Conservation (phyloP, 2,797 vertebrate genomes). For the Sebastes wilsoni region DNA sequence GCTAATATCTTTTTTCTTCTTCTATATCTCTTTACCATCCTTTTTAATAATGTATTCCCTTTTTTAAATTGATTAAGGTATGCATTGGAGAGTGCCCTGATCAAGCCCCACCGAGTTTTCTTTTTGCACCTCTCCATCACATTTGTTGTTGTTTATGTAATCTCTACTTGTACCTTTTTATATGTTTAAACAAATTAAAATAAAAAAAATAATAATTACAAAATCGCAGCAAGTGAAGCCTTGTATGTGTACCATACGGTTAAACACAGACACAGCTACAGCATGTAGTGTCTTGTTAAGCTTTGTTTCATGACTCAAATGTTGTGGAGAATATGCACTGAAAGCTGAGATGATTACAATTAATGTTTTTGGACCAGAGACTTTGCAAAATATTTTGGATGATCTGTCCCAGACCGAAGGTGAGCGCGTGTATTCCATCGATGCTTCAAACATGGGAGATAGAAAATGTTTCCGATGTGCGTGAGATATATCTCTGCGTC, state of each 20-base stretch:
- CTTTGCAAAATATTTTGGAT: neutral
- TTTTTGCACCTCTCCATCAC: too few species aligned
- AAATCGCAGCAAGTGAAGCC: neutral
- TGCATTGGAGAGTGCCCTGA: accelerated
- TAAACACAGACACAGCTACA: neutral
- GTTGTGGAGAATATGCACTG: neutral
- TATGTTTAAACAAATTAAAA: neutral
- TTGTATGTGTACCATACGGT: neutral
- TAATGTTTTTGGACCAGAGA: neutral
- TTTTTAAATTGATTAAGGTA: too few species aligned
- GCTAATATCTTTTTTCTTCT: too few species aligned
- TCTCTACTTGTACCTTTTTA: neutral
- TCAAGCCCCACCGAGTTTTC: too few species aligned
- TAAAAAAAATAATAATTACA: neutral
- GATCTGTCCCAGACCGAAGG: neutral
- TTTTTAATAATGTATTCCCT: too few species aligned
- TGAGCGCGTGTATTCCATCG: neutral
- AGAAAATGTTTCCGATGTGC: neutral
- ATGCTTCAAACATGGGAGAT: neutral
- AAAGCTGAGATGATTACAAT: too few species aligned
- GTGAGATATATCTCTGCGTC: neutral
- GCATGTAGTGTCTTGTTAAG: neutral
- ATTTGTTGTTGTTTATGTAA: neutral
- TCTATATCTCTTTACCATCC: too few species aligned
- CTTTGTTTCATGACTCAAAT: neutral